These are phyloP conservation scores for Tetragonisca angustula DNA, from an alignment of 2,888 invertebrate species.

Conservation along the genomic window DNA sequence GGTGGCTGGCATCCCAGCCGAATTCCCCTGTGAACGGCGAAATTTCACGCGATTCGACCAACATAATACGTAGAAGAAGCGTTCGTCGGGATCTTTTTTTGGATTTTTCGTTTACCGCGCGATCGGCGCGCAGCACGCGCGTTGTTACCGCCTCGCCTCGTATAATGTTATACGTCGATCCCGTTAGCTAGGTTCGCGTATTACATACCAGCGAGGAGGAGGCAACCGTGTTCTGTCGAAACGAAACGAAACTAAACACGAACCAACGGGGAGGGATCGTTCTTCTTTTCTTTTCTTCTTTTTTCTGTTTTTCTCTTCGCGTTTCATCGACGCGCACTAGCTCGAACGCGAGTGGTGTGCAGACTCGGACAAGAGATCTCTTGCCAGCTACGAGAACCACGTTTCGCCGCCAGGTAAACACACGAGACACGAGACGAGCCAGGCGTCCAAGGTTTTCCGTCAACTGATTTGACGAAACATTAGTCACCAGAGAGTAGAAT, in stretches of 20 bases:
- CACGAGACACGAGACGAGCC: constrained; percentile 46
- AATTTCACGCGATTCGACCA: not conserved
- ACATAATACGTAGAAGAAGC: not conserved
- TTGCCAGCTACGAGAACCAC: constrained; percentile 54
- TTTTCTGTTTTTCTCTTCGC: not conserved
- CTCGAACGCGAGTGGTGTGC: not conserved
- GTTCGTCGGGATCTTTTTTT: not conserved
- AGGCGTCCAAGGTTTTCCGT: constrained; percentile 65
- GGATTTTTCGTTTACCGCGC: constrained; percentile 20
- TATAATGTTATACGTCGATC: constrained; percentile 58
- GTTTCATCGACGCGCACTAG: constrained; percentile 1
- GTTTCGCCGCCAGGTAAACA: constrained; percentile 63
- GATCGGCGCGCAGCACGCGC: constrained; percentile 9
- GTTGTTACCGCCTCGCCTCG: constrained; percentile 30
- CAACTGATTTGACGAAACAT: constrained; percentile 66
- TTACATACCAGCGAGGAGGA: constrained; percentile 52
- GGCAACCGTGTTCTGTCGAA: constrained; percentile 43
- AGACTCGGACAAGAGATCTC: constrained; percentile 31
- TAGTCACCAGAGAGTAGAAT: constrained; percentile 57
- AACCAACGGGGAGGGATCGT: not conserved
- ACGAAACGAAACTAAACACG: constrained; percentile 46
- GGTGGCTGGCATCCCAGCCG: too few relatives aligned
- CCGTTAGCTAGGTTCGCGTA: constrained; percentile 58
- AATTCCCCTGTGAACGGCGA: not conserved
- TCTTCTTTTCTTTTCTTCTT: not conserved